Evolutionary conservation across 2,797 vertebrate species (phyloP), one percentile per base, ranked within the genome.

Genomic region (Fringilla coelebs): DNA sequence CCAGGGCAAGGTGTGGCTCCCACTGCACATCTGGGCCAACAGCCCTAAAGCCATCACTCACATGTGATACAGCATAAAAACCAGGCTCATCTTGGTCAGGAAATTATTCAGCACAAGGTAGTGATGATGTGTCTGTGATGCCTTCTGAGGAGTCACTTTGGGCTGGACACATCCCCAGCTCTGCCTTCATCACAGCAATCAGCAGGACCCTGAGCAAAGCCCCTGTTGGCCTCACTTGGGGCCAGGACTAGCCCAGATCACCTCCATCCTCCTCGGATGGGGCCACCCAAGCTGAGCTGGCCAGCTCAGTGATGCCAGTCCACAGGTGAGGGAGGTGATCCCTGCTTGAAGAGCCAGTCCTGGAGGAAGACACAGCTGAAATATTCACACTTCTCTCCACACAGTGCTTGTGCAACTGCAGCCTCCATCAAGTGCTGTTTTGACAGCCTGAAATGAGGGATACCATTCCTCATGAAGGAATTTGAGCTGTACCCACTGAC

Each of bases 211-310:
- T 21, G 14, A 82, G 46, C 12, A 14, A 75, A 41, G 43, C 19
- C 46, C 20, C 2, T 2, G 6, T 0, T 1, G 2, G 60, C 48
- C 55, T 32, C 3, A 1, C n/a, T 29, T 10, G 19, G 7, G 74
- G 29, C 21, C 24, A 41, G 18, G 25, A n/a, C 41, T 80, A 43
- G 36, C 45, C 22, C 17, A 54, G 8, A 28, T 22, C 25, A 60
- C 22, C 43, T 49, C 48, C 4, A 2, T 1, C 3, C 54, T 38
- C 41, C 38, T 17, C 22, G 41, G 25, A 8, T 36, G 26, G n/a
- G 25, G 18, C 28, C 13, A 2, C 12, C n/a, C 58, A 68, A 9
- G 24, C 38, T 32, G 3, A 38, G 13, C 0, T 71, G 72, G 5
- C 7, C 61, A 52, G 12, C 32, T 15, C 14, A 1, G 0, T 26